phyloP scores from a whole-genome alignment of 2,888 invertebrate species.

The Rambutsinella grinnellia region DNA sequence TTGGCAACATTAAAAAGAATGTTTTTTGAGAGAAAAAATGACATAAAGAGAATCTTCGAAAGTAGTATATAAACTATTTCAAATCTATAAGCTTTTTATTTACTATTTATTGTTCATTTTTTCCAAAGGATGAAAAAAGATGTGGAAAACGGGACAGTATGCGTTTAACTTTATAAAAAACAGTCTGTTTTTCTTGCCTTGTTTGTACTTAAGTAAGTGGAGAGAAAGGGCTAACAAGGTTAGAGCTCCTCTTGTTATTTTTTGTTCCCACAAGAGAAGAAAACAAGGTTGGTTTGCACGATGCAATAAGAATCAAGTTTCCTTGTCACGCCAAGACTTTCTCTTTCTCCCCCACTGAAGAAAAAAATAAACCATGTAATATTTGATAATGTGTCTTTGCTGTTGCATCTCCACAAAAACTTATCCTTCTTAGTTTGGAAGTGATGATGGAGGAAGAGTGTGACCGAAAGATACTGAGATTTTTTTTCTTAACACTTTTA shows the following conservation, averaged over 20 bases:
- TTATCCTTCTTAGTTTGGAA: no score
- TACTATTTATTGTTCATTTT: background rate
- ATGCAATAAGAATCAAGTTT: background rate
- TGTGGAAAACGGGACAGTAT: no score
- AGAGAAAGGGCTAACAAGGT: background rate
- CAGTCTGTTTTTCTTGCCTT: background rate
- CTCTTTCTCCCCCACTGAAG: background rate
- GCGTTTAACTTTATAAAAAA: no score
- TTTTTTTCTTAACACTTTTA: slow-evolving; percentile 3
- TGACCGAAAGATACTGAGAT: slow-evolving; percentile 51
- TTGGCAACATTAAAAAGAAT: no score
- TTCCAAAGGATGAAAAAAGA: background rate
- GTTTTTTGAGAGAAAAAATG: no score
- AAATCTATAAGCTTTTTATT: background rate
- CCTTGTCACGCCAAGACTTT: slow-evolving; percentile 36
- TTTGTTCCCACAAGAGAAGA: background rate
- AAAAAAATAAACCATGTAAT: slow-evolving; percentile 17
- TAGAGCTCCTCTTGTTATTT: background rate
- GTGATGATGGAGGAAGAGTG: slow-evolving; percentile 36
- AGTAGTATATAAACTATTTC: background rate
- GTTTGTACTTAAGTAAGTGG: background rate
- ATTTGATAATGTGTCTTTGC: slow-evolving; percentile 29
- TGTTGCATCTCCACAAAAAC: slow-evolving; percentile 26
- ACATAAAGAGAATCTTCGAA: no score
- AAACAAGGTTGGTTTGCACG: background rate